Evolutionary conservation across 2,888 invertebrate species (phyloP).

Genomic region (Molanna angustata): DNA sequence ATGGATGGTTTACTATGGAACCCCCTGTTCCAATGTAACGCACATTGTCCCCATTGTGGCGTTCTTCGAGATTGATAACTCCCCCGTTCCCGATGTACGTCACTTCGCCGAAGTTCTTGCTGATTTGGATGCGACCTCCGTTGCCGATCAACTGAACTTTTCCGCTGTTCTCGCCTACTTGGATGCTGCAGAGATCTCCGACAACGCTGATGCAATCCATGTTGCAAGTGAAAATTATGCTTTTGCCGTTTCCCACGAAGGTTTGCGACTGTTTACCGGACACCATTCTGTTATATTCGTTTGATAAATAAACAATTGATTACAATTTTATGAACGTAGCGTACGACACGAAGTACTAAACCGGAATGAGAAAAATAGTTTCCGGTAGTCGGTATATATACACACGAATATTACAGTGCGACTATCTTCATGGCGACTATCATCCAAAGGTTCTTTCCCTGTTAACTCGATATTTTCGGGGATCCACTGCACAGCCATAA

Average conservation of each 20-base stretch:
- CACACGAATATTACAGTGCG: too few species aligned
- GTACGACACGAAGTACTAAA: background rate
- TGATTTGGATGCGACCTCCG: conserved; percentile 15
- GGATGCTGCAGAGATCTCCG: conserved; percentile 15
- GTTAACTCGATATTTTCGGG: too few species aligned
- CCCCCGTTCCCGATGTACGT: conserved; percentile 20
- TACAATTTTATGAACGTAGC: too few species aligned
- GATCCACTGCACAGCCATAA: too few species aligned
- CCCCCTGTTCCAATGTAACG: conserved; percentile 18
- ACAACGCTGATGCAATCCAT: conserved; percentile 8
- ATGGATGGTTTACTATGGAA: too few species aligned
- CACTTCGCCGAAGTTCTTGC: conserved; percentile 19
- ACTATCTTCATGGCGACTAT: too few species aligned
- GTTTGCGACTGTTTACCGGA: conserved; percentile 2
- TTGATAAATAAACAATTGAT: background rate
- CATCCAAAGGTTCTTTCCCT: too few species aligned
- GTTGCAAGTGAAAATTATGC: conserved; percentile 10
- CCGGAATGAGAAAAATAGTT: background rate
- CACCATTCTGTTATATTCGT: conserved; percentile 11
- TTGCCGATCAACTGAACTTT: conserved; percentile 14
- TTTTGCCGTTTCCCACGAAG: conserved; percentile 15
- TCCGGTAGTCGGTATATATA: conserved; percentile 5
- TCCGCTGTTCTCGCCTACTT: conserved; percentile 14
- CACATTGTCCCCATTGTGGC: conserved; percentile 16
- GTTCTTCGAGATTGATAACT: conserved; percentile 11